Percentiles rank a stretch among this genome's conserved stretches.
phyloP scores from a whole-genome alignment of 2,888 invertebrate species.

The Scaptomyza caliginosa region DNA sequence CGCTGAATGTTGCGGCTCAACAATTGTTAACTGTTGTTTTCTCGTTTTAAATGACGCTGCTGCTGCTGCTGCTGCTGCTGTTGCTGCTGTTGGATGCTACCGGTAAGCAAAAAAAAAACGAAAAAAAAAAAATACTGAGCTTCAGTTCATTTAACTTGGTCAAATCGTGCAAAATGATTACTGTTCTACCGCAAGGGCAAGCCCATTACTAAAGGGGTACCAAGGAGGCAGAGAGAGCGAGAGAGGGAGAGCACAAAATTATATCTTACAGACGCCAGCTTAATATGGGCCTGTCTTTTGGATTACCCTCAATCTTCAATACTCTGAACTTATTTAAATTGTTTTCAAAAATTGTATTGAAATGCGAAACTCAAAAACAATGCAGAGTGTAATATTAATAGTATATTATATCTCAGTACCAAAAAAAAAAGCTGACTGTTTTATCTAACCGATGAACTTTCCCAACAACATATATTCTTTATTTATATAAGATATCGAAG shows the following conservation, averaged over 20 bases:
- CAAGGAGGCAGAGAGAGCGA: too few relatives aligned
- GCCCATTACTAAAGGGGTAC: not conserved
- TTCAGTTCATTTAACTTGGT: constrained; percentile 16
- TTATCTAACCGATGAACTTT: too few relatives aligned
- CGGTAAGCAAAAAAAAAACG: too few relatives aligned
- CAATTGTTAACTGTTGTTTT: constrained; percentile 41
- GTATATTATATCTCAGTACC: too few relatives aligned
- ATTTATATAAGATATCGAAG: too few relatives aligned
- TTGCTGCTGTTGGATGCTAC: constrained; percentile 46
- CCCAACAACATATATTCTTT: too few relatives aligned
- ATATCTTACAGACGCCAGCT: constrained; percentile 44
- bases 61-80: constrained; percentile 18
- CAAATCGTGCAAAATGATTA: constrained; percentile 68
- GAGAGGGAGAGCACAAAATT: constrained; percentile 15
- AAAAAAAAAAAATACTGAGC: too few relatives aligned
- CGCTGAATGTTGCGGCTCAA: constrained; percentile 6
- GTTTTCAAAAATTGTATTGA: not conserved
- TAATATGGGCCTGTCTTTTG: not conserved
- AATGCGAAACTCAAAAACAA: not conserved
- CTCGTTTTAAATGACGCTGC: constrained; percentile 39
- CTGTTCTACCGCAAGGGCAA: constrained; percentile 49
- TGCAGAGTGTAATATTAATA: too few relatives aligned
- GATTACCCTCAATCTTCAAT: not conserved
- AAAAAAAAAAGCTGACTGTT: too few relatives aligned
- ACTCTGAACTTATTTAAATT: not conserved